phyloP scores from a whole-genome alignment of 2,797 vertebrate genomes.

The Potorous gilbertii region DNA sequence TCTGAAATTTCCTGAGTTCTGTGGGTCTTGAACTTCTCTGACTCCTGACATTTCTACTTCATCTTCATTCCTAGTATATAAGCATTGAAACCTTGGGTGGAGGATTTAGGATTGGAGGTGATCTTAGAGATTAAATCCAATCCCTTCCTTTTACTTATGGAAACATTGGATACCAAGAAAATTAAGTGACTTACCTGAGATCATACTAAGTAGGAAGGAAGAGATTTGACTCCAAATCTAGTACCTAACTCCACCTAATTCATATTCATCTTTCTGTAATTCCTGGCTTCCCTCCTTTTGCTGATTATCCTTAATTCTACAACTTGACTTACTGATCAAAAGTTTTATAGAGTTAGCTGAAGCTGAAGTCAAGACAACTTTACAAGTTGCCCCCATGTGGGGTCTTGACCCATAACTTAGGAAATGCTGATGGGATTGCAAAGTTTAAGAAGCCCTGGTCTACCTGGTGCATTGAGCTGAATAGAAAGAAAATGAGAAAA shows the following conservation, averaged over 20 bases:
- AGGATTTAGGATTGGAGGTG: background rate
- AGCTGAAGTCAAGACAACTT: background rate
- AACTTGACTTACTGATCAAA: background rate
- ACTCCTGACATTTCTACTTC: background rate
- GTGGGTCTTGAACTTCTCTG: background rate
- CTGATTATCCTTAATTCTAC: background rate
- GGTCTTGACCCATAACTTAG: no score
- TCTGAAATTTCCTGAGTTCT: background rate
- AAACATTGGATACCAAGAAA: background rate
- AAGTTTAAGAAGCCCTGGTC: no score
- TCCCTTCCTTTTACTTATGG: background rate
- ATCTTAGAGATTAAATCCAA: background rate
- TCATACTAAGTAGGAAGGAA: background rate
- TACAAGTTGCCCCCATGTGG: background rate
- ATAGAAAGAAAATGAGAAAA: background rate
- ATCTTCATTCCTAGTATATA: background rate
- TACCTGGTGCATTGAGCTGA: background rate
- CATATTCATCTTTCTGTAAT: background rate
- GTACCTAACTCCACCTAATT: background rate
- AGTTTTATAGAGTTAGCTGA: background rate
- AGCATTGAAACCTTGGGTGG: background rate
- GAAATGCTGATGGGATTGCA: no score
- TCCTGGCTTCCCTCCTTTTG: background rate
- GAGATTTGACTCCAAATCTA: background rate
- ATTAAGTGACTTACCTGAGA: background rate